A percentile compares a stretch with the other conserved stretches of the same genome.
These are phyloP conservation scores for Aegypius monachus DNA, from an alignment of 2,113 vertebrate genomes.

Conservation along the genomic window DNA sequence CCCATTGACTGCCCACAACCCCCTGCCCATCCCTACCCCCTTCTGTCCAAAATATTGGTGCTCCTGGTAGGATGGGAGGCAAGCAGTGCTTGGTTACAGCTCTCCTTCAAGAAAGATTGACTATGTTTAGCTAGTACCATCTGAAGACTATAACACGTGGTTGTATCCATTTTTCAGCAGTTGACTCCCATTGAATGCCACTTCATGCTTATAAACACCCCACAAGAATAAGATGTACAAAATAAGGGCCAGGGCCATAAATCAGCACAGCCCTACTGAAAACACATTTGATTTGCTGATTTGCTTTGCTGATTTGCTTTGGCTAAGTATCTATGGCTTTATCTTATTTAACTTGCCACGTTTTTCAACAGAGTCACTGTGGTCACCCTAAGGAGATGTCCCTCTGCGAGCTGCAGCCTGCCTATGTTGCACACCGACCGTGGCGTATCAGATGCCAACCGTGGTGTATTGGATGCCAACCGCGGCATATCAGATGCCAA, in stretches of 20 bases:
- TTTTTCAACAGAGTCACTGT: neutral
- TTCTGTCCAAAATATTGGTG: neutral
- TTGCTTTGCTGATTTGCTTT: neutral
- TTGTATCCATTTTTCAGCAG: neutral
- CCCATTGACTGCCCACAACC: neutral
- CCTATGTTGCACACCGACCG: accelerated
- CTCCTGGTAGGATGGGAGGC: neutral
- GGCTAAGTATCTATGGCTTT: neutral
- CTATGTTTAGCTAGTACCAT: neutral
- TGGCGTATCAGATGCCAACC: accelerated
- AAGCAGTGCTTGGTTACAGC: neutral
- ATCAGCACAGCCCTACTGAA: neutral
- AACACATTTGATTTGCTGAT: constrained; percentile 10
- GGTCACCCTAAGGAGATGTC: neutral
- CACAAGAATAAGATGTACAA: neutral
- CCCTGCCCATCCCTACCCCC: neutral
- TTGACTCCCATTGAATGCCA: neutral
- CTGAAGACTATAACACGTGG: neutral
- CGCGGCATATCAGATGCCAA: neutral
- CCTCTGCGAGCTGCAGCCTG: neutral
- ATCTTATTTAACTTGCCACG: neutral
- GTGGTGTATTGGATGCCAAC: no score
- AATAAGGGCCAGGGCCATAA: neutral
- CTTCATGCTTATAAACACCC: neutral
- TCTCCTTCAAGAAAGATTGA: neutral